Evolutionary conservation across 2,797 vertebrate genomes (phyloP).

Genomic region (Cynopterus sphinx): DNA sequence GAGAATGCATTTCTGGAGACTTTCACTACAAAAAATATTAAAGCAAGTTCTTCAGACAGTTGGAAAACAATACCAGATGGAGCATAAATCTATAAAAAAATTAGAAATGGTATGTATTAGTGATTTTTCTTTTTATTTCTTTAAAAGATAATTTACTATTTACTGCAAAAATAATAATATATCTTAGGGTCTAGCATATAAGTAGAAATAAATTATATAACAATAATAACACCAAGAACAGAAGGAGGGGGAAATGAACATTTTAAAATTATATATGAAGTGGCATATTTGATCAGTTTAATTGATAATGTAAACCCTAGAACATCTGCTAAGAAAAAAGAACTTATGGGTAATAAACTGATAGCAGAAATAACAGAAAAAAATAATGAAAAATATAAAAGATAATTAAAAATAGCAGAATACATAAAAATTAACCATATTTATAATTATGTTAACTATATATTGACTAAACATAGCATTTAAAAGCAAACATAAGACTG

Average conservation of each 20-base stretch:
- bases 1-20: background rate
- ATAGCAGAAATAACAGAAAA: background rate
- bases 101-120: background rate
- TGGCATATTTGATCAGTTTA: background rate
- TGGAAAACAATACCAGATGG: slow-evolving; percentile 50
- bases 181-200: background rate
- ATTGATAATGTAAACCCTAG: background rate
- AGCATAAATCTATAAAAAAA: background rate
- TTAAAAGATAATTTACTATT: background rate
- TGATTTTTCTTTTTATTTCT: background rate
- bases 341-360: background rate
- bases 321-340: background rate
- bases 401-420: background rate
- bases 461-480: background rate
- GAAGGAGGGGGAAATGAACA: background rate
- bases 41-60: slow-evolving; percentile 57
- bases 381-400: background rate
- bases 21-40: slow-evolving; percentile 1
- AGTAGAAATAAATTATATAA: background rate
- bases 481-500: background rate
- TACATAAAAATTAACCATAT: background rate
- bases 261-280: background rate
- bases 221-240: background rate
- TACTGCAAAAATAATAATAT: background rate
- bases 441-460: background rate